These are phyloP conservation scores for Sebastes itinus DNA, from an alignment of 2,797 vertebrate genomes.

Conservation along the genomic window DNA sequence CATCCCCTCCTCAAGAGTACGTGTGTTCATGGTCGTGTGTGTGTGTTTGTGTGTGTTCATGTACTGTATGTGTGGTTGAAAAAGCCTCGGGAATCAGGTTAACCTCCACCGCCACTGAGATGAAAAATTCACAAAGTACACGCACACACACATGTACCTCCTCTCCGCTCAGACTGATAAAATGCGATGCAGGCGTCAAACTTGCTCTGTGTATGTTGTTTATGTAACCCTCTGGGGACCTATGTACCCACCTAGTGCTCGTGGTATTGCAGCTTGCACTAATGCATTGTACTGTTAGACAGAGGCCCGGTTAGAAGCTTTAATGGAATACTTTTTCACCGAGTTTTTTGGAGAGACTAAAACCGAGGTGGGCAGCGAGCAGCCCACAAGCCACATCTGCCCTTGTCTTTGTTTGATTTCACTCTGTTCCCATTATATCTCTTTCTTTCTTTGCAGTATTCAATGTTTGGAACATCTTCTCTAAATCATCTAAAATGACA, in stretches of 20 bases:
- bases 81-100: constrained; percentile 49
- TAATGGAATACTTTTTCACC: constrained; percentile 36
- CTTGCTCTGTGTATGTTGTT: constrained; percentile 43
- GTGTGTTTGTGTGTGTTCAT: not conserved
- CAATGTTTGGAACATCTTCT: not conserved
- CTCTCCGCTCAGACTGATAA: constrained; percentile 18
- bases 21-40: not conserved
- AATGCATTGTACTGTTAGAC: constrained; percentile 38
- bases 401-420: not conserved
- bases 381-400: constrained; percentile 19
- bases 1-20: not conserved
- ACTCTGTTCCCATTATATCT: not conserved
- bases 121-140: constrained; percentile 25
- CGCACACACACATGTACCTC: not conserved
- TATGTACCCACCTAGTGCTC: constrained; percentile 35
- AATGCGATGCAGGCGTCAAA: constrained; percentile 43
- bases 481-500: not conserved
- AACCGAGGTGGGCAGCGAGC: not conserved
- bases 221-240: constrained; percentile 66
- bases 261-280: constrained; percentile 40
- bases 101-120: constrained; percentile 40
- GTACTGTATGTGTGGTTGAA: constrained; percentile 12
- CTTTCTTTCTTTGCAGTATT: not conserved
- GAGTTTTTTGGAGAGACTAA: constrained; percentile 1
- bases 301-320: constrained; percentile 26